Conservation (phyloP, 2,888 invertebrate species). For the Drosophila barbarae region DNA sequence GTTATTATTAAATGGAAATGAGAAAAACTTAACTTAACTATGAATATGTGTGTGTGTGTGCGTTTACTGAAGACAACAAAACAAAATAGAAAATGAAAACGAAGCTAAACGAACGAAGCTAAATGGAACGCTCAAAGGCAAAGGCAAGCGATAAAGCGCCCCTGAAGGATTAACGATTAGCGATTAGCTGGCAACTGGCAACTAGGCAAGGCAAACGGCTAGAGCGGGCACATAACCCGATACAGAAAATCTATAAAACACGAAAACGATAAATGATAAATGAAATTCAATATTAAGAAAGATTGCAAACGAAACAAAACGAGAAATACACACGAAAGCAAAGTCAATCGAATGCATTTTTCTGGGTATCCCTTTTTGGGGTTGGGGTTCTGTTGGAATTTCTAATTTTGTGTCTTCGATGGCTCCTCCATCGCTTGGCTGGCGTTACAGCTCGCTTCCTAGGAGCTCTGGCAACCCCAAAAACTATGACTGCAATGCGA, state of each 20-base stretch:
- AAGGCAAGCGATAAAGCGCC: slow-evolving; percentile 2
- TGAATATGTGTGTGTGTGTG: slow-evolving; percentile 53
- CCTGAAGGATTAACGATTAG: slow-evolving; percentile 17
- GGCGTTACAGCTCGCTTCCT: not conserved
- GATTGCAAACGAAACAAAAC: slow-evolving; percentile 28
- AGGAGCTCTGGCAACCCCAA: not conserved
- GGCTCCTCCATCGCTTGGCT: slow-evolving; percentile 13
- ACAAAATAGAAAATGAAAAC: slow-evolving; percentile 3
- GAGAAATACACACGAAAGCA: slow-evolving; percentile 38
- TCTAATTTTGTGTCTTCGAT: slow-evolving; percentile 23
- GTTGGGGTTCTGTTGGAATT: slow-evolving; percentile 22
- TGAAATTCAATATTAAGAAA: slow-evolving; percentile 61
- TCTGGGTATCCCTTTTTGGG: slow-evolving; percentile 1
- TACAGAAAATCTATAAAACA: slow-evolving; percentile 4
- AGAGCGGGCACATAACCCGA: slow-evolving; percentile 47
- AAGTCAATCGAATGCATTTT: slow-evolving; percentile 30
- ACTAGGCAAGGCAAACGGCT: slow-evolving; percentile 50
- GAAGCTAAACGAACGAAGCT: not conserved
- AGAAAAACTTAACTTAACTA: slow-evolving; percentile 32
- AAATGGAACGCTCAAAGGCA: slow-evolving; percentile 21
- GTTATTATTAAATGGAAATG: slow-evolving; percentile 60
- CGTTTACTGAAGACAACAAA: slow-evolving; percentile 36
- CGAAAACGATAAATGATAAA: slow-evolving; percentile 22
- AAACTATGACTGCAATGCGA: slow-evolving; percentile 21
- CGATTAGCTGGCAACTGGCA: slow-evolving; percentile 38